phyloP scores from a whole-genome alignment of 2,113 vertebrate species.

The Mellivora capensis region DNA sequence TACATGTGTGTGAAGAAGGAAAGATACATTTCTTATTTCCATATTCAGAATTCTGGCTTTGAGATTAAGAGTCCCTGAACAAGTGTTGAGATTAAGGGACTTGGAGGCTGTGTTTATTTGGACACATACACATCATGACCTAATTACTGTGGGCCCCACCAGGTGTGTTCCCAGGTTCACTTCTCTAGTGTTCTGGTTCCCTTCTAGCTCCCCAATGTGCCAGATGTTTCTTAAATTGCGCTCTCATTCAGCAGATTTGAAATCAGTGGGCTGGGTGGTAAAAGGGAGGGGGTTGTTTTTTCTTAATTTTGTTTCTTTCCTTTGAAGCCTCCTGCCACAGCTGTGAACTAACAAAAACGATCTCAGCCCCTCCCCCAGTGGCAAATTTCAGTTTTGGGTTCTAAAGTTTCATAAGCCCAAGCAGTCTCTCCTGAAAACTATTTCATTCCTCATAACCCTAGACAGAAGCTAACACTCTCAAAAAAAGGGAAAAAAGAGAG shows the following conservation, averaged over 20 bases:
- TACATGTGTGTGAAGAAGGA: background rate
- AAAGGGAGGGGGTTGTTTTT: constrained; percentile 34
- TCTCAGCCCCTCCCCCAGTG: constrained; percentile 54
- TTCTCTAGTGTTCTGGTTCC: constrained; percentile 7
- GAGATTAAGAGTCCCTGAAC: fast-evolving
- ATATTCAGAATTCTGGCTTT: background rate
- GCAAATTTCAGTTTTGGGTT: constrained; percentile 72
- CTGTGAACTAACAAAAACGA: constrained; percentile 73
- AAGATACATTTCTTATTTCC: background rate
- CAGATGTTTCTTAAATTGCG: constrained; percentile 79
- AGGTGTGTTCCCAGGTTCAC: constrained; percentile 49
- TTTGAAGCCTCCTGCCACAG: constrained; percentile 66
- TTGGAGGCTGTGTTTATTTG: background rate
- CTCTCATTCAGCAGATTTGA: constrained; percentile 74
- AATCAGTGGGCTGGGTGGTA: constrained; percentile 70
- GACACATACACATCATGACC: constrained; percentile 1
- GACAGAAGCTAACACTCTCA: constrained; percentile 69
- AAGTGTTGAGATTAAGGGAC: fast-evolving
- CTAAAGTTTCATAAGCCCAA: constrained; percentile 79
- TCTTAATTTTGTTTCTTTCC: constrained; percentile 61
- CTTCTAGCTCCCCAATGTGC: constrained; percentile 52
- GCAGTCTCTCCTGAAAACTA: constrained; percentile 74
- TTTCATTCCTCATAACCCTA: constrained; percentile 60
- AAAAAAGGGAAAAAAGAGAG: background rate
- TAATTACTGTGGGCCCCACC: constrained; percentile 51